Evolutionary conservation across 2,113 vertebrate genomes (phyloP).

Genomic region (Martes martes): DNA sequence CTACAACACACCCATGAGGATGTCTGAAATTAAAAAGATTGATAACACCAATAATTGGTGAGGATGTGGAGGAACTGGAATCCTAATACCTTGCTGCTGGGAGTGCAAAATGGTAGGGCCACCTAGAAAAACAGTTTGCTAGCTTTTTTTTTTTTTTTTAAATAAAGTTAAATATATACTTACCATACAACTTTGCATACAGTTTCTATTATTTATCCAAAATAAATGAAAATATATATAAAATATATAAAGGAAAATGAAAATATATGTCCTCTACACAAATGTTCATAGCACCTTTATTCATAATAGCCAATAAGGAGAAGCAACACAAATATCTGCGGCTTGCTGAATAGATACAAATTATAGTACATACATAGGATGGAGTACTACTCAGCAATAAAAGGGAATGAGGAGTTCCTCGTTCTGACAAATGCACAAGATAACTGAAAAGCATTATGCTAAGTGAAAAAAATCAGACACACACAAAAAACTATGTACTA

Average conservation of each 20-base stretch:
- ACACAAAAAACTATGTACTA: not conserved
- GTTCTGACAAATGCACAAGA: not conserved
- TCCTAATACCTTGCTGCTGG: not conserved
- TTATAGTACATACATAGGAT: not conserved
- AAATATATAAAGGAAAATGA: not conserved
- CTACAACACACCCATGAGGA: not conserved
- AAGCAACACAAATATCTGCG: not conserved
- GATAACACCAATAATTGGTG: not conserved
- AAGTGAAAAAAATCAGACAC: not conserved
- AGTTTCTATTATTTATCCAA: slow-evolving; percentile 11
- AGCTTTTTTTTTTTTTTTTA: not conserved
- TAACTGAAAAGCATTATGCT: not conserved
- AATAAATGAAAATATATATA: not conserved
- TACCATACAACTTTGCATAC: not conserved
- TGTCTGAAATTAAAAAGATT: not conserved
- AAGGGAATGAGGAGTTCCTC: not conserved
- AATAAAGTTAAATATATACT: not conserved
- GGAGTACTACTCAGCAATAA: not conserved
- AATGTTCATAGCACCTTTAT: not conserved
- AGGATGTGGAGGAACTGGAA: not conserved
- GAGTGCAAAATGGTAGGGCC: not conserved
- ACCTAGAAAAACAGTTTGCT: not conserved
- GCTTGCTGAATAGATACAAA: not conserved
- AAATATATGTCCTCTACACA: not conserved
- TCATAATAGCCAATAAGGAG: not conserved